These are phyloP conservation scores for Anolis apletophallus DNA, from an alignment of 2,797 vertebrate genomes.

Conservation along the genomic window DNA sequence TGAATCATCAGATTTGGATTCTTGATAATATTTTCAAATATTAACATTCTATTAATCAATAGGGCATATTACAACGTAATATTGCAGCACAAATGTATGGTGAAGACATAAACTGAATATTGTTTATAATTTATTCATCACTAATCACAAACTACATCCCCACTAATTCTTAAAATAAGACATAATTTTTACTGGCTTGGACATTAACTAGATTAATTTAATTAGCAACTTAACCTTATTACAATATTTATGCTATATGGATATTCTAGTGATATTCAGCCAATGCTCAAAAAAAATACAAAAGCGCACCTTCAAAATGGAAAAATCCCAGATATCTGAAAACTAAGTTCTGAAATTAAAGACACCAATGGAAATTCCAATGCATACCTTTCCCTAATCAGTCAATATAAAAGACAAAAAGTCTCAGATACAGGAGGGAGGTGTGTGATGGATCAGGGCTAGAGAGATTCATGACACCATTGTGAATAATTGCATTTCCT, in stretches of 20 bases:
- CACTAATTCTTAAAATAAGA: background rate
- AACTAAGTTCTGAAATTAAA: background rate
- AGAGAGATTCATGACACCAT: background rate
- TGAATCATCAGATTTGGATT: background rate
- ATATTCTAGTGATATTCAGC: background rate
- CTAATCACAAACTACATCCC: background rate
- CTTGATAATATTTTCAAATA: background rate
- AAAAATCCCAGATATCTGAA: background rate
- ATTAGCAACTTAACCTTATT: background rate
- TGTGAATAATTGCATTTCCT: background rate
- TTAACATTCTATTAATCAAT: background rate
- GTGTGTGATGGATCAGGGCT: background rate
- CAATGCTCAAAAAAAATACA: background rate
- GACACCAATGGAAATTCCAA: background rate
- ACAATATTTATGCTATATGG: background rate
- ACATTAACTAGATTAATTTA: no score
- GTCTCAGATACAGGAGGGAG: background rate
- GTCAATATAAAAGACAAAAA: background rate
- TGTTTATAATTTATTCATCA: background rate
- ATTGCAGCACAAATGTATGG: background rate
- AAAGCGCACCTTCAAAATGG: background rate
- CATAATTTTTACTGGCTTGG: no score
- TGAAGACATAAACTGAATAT: background rate
- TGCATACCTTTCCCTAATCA: background rate
- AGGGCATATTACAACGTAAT: background rate